These are phyloP conservation scores for Ophthalmolycus amberensis DNA, from an alignment of 2,113 vertebrate genomes.

Conservation along the genomic window DNA sequence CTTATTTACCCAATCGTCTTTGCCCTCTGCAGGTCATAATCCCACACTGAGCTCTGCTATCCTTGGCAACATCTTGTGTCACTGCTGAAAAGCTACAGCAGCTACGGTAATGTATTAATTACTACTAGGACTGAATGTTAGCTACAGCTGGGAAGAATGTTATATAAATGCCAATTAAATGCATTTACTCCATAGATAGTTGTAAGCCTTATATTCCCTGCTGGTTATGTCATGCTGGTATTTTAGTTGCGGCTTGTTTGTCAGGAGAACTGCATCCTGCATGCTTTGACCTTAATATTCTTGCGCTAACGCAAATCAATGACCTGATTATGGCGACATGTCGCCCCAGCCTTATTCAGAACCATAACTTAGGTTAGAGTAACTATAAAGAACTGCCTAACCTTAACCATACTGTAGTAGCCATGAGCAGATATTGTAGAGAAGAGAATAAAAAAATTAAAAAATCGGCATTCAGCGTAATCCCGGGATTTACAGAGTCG, in stretches of 20 bases:
- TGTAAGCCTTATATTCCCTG: too few relatives aligned
- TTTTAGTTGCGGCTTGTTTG: background rate
- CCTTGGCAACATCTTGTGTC: background rate
- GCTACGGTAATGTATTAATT: background rate
- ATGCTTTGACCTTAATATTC: too few relatives aligned
- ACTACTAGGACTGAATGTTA: too few relatives aligned
- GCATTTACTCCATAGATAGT: too few relatives aligned
- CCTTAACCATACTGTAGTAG: background rate
- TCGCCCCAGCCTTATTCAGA: background rate
- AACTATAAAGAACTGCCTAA: background rate
- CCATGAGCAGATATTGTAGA: background rate
- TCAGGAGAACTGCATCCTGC: too few relatives aligned
- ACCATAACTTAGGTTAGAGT: background rate
- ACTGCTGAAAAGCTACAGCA: background rate
- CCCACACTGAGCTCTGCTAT: background rate
- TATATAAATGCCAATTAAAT: too few relatives aligned
- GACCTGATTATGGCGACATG: background rate
- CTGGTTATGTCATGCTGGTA: too few relatives aligned
- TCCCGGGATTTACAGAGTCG: background rate
- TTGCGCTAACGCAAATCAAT: background rate
- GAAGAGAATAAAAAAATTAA: background rate
- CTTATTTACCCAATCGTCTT: background rate
- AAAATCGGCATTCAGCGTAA: background rate
- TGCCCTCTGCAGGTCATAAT: background rate
- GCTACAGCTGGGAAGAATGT: too few relatives aligned